Base-by-base conservation (phyloP, 2,797 vertebrate genomes). In the Paramormyrops hopkinsi region DNA sequence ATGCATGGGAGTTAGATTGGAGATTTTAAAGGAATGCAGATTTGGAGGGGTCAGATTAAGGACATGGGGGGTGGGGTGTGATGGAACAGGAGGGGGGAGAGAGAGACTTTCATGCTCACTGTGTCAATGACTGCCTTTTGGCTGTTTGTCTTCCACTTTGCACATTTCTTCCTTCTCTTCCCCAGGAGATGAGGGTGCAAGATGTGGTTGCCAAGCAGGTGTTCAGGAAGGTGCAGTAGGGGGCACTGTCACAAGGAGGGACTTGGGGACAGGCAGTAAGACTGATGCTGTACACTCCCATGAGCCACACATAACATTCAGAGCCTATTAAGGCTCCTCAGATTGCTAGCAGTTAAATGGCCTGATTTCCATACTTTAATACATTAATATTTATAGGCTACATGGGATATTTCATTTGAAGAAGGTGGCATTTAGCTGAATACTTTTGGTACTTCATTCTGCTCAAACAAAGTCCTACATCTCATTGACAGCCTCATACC, bases 161-260 rank as follows among this genome's bases (percentile, higher is more conserved):
- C 62, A 59, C 25, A 41, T 87, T 59, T 69, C 19, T 85, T 65
- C 33, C 44, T 12, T 88, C 41, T 90, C n/a, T 90, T 92, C 91
- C 92, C 87, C 95, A 98, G 98, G 97, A 97, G 92, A 94, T 98
- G 95, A 97, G 97, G 3, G 97, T 96, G 11, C 92, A 96, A 92
- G 95, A 95, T 0, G 94, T 97, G 0, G 93, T 97, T 85, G 97
- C 97, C 41, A 95, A 96, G 93, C 97, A 99, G 93, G 95, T 98
- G 91, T 99, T 98, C 96, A 96, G 96, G 93, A 99, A 97, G 92
- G 95, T 95, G 76, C 94, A 95, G 17, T 97, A 93, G 97, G 90
- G 89, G 29, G 4, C 12, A 14, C 25, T 62, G 54, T 22, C 89
- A 48, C 88, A 14, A 5, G 8, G 22, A 29, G 22, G 19, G 59